phyloP scores from a whole-genome alignment of 2,888 invertebrate genomes.

The Lasioglossum calceatum region DNA sequence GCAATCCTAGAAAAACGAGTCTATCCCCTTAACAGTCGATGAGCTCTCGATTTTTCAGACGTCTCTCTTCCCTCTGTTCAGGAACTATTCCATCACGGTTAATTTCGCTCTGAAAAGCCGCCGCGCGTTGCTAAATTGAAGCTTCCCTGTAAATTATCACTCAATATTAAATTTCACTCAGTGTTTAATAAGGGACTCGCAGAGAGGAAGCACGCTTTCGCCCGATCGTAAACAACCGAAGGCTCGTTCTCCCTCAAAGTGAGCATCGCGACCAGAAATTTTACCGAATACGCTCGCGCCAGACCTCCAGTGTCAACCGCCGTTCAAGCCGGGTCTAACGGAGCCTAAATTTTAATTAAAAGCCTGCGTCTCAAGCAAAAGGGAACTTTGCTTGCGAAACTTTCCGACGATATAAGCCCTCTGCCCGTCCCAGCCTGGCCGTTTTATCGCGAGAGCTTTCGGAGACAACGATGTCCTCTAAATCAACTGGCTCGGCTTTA shows the following conservation, averaged over 20 bases:
- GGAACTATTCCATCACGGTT: not conserved
- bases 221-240: not conserved
- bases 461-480: not conserved
- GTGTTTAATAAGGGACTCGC: not conserved
- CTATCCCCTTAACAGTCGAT: not conserved
- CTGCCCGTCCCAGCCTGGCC: not conserved
- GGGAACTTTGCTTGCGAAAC: not conserved
- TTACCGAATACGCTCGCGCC: not conserved
- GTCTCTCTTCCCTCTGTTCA: not conserved
- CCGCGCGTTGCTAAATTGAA: not conserved
- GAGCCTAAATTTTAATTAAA: slow-evolving; percentile 37
- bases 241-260: not conserved
- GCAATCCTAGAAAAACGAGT: no score
- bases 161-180: not conserved
- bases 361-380: not conserved
- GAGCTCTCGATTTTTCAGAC: not conserved
- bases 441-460: not conserved
- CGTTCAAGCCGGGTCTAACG: not conserved
- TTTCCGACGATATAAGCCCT: slow-evolving; percentile 10
- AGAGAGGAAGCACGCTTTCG: not conserved
- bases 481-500: slow-evolving; percentile 20
- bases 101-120: not conserved
- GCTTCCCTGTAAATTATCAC: not conserved
- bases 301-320: not conserved
- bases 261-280: not conserved